Evolutionary conservation across 2,888 invertebrate species (phyloP).

Genomic region (Rhimphoctona megacephalus): DNA sequence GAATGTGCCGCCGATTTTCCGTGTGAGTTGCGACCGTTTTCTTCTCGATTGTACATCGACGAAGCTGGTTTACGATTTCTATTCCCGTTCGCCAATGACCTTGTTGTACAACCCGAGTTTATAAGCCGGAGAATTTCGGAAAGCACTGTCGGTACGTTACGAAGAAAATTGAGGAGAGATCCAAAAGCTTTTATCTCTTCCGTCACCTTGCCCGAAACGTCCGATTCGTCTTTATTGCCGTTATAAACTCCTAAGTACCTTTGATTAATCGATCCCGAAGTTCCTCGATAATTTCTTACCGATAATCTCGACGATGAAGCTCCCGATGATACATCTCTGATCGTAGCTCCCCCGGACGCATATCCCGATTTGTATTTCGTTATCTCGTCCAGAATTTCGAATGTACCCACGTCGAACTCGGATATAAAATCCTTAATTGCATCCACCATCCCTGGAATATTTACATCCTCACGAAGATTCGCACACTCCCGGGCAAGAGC

Average conservation of each 20-base stretch:
- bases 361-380: background rate
- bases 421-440: conserved; percentile 19
- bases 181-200: conserved; percentile 4
- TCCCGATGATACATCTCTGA: background rate
- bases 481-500: conserved; percentile 17
- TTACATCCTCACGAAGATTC: background rate
- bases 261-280: background rate
- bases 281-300: background rate
- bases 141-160: background rate
- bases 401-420: conserved; percentile 22
- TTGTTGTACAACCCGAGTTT: background rate
- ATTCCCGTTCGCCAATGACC: background rate
- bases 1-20: background rate
- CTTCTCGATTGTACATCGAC: background rate
- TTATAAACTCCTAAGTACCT: background rate
- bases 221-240: background rate
- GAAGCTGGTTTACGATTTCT: background rate
- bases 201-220: background rate
- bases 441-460: background rate
- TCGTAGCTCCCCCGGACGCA: background rate
- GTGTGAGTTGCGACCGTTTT: background rate
- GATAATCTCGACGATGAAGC: background rate
- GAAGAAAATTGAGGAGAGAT: conserved; percentile 12
- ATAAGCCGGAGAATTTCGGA: conserved; percentile 7
- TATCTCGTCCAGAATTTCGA: conserved; percentile 27